Percentiles rank a stretch among this genome's conserved stretches.
These are phyloP conservation scores for Cassiopea andromeda DNA, from an alignment of 30 jellyfish, hydroid and myxozoan genomes.

Conservation along the genomic window DNA sequence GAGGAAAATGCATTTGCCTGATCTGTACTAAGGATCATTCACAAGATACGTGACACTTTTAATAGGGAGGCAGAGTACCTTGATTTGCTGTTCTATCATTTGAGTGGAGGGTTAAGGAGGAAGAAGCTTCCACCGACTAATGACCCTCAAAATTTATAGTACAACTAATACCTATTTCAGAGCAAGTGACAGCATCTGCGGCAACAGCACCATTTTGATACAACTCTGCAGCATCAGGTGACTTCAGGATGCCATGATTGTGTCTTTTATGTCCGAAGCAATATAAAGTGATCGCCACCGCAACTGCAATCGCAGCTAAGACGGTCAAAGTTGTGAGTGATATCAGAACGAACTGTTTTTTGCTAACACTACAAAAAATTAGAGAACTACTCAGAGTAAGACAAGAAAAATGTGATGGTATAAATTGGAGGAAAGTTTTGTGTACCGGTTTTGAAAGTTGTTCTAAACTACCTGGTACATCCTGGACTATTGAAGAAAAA, in stretches of 20 bases:
- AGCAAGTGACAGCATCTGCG: slow-evolving; percentile 95
- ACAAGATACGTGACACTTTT: no score
- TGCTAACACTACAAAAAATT: slow-evolving; percentile 76
- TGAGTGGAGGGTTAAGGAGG: no score
- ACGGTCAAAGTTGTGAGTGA: slow-evolving; percentile 96
- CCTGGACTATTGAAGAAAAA: no score
- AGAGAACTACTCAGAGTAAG: slow-evolving; percentile 72
- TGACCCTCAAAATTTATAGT: not conserved
- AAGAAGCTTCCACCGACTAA: no score
- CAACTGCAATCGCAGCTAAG: slow-evolving; percentile 97
- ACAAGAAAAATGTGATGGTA: not conserved
- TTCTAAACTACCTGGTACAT: no score
- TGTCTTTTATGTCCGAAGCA: slow-evolving; percentile 94
- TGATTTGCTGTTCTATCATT: no score
- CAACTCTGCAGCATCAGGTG: slow-evolving; percentile 94
- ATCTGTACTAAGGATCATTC: no score
- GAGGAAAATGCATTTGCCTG: no score
- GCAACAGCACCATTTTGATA: slow-evolving; percentile 97
- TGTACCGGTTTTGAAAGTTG: not conserved
- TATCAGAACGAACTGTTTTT: slow-evolving; percentile 92
- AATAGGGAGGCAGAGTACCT: no score
- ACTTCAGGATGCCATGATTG: slow-evolving; percentile 80
- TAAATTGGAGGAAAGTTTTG: not conserved
- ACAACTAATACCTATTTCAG: slow-evolving; percentile 84
- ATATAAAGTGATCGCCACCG: slow-evolving; percentile 97